Conservation (phyloP, 1,140 invertebrate genomes). For the Battus philenor region DNA sequence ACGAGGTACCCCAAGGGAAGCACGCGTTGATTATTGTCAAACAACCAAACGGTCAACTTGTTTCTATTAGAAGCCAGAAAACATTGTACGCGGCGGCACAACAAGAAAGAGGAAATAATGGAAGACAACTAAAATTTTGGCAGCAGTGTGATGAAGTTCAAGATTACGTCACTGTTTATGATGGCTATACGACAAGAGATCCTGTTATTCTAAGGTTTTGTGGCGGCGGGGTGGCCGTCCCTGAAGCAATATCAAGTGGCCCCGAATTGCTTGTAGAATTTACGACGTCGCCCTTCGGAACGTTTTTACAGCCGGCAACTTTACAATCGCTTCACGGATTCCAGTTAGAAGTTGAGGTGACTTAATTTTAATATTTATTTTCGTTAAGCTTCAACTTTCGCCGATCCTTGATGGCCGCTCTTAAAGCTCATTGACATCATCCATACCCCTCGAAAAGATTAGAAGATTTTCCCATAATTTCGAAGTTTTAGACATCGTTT, state of each 20-base stretch:
- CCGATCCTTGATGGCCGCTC: too few relatives aligned
- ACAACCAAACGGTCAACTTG: constrained; percentile 88
- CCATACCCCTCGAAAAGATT: too few relatives aligned
- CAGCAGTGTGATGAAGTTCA: constrained; percentile 90
- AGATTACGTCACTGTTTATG: constrained; percentile 93
- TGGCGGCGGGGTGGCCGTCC: constrained; percentile 88
- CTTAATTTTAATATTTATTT: constrained; percentile 5
- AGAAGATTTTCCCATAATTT: too few relatives aligned
- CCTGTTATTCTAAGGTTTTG: constrained; percentile 93
- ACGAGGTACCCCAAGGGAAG: constrained; percentile 87
- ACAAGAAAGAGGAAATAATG: constrained; percentile 62
- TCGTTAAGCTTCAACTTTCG: background rate
- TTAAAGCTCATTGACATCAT: too few relatives aligned
- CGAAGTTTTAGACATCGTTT: too few relatives aligned
- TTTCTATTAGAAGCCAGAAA: constrained; percentile 85
- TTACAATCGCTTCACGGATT: constrained; percentile 89
- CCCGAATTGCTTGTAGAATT: constrained; percentile 92
- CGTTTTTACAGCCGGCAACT: constrained; percentile 87
- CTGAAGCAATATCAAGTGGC: constrained; percentile 88
- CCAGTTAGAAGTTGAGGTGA: constrained; percentile 89
- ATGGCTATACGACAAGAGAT: constrained; percentile 91
- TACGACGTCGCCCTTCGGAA: constrained; percentile 92
- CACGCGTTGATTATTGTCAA: constrained; percentile 89
- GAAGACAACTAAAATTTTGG: constrained; percentile 79
- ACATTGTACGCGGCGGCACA: constrained; percentile 74